phyloP scores from a whole-genome alignment of 2,888 invertebrate species.

The Adelphocoris suturalis region DNA sequence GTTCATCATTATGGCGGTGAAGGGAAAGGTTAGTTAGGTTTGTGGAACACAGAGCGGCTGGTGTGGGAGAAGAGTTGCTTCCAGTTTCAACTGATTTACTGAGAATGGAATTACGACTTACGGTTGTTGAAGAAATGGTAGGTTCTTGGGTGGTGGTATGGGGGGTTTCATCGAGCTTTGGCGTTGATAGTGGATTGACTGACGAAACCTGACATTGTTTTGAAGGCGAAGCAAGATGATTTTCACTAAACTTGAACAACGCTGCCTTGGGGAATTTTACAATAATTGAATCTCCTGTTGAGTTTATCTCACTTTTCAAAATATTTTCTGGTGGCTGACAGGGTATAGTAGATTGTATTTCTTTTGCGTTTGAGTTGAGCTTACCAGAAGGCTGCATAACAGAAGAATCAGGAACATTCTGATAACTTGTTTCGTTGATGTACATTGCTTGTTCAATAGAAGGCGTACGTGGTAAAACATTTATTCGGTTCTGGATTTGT shows the following conservation, averaged over 20 bases:
- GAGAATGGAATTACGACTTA: background rate
- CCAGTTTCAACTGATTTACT: background rate
- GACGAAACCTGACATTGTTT: background rate
- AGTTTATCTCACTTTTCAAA: background rate
- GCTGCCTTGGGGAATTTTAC: constrained; percentile 48
- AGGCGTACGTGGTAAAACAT: no score
- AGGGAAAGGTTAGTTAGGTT: no score
- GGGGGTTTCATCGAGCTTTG: background rate
- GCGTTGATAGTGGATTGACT: no score
- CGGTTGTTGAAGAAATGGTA: background rate
- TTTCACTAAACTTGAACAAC: background rate
- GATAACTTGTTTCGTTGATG: no score
- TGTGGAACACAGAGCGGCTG: background rate
- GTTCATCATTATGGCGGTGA: no score
- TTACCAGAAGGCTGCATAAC: no score
- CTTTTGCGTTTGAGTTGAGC: no score
- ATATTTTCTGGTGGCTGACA: background rate
- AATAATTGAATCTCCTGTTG: background rate
- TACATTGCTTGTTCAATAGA: no score
- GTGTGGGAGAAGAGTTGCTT: background rate
- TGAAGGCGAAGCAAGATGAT: background rate
- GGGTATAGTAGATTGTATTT: background rate
- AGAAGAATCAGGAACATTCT: no score
- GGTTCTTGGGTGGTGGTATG: background rate
- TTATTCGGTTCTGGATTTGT: no score